Evolutionary conservation across 2,888 invertebrate genomes (phyloP).

Genomic region (Drosophila prolongata): DNA sequence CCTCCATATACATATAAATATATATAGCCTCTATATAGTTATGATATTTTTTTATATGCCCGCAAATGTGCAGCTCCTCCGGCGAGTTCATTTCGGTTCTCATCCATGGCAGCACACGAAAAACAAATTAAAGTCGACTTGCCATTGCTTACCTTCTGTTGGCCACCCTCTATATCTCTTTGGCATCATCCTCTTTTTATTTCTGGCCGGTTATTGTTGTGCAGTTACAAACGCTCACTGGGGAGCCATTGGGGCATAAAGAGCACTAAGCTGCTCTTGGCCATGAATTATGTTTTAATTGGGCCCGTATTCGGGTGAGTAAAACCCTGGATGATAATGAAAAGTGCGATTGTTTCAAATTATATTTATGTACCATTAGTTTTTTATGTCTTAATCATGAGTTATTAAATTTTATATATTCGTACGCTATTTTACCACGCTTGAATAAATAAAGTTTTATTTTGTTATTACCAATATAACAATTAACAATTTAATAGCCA

Average conservation of each 20-base stretch:
- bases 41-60: constrained; percentile 61
- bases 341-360: constrained; percentile 24
- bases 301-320: constrained; percentile 49
- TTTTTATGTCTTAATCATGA: neutral
- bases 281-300: constrained; percentile 80
- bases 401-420: neutral
- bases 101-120: constrained; percentile 36
- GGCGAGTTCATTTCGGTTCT: constrained; percentile 39
- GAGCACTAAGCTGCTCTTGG: constrained; percentile 73
- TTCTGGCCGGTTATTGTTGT: constrained; percentile 44
- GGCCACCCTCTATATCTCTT: constrained; percentile 11
- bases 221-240: constrained; percentile 73
- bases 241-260: constrained; percentile 75
- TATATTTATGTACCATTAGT: constrained; percentile 17
- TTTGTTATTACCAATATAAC: no score
- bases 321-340: constrained; percentile 38
- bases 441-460: no score
- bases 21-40: constrained; percentile 46
- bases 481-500: no score
- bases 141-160: constrained; percentile 58
- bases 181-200: constrained; percentile 22
- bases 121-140: constrained; percentile 76
- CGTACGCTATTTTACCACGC: no score
- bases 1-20: constrained; percentile 27
- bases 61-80: constrained; percentile 51